Base-by-base conservation (phyloP, 2,113 vertebrate species). In the Aldabrachelys gigantea region DNA sequence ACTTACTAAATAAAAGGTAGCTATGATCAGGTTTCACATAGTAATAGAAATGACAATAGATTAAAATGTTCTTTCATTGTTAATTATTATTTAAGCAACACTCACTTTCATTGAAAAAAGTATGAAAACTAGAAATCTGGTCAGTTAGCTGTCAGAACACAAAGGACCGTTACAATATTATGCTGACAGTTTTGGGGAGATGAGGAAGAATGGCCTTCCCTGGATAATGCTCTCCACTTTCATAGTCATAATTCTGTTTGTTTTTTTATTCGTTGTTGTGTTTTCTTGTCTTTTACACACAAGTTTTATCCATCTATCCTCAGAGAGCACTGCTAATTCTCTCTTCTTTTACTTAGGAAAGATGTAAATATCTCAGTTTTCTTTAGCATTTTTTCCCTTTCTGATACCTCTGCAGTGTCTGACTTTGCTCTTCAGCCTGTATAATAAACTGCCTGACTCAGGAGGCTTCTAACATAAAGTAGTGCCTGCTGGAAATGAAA, bases 371-470 rank as follows among this genome's bases (percentile, higher is more conserved):
- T 53, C 72, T 89, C 85, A 29, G 44, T 94, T 94, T 95, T 82
- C 53, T 96, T 96, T 89, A 91, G 52, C 0, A 1, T 92, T 72
- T 80, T 84, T 95, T 90, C 80, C 44, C 47, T 85, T 95, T 89
- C 49, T 94, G 83, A 93, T 89, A 79, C 62, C 93, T 87, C 82
- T 94, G 85, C 95, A 95, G 31, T 19, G 31, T 35, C 62, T 17
- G 62, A 91, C 92, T 94, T 92, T 92, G 93, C 94, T 95, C 91
- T 94, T 96, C 89, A 93, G 92, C 90, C 41, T 93, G 94, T 95
- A 97, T 92, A 90, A 91, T 96, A 95, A 95, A 94, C 80, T 94
- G 57, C 90, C 94, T 96, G 93, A 96, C 91, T 94, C 93, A 94
- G 94, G 94, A 94, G 96, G 88, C 95, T 96, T 91, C 95, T 92